Conservation (phyloP, 2,888 invertebrate genomes). For the Elegia similella region DNA sequence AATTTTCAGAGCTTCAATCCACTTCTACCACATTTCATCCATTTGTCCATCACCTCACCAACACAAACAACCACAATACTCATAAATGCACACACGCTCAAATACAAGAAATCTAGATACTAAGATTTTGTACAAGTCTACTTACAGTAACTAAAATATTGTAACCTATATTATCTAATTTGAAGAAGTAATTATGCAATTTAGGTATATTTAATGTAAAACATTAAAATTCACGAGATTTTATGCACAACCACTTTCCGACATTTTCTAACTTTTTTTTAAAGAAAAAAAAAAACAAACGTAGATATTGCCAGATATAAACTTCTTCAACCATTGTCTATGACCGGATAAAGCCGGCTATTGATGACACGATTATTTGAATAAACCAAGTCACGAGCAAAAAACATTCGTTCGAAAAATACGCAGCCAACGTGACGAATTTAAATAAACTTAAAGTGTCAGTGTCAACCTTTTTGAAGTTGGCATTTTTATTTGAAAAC, state of each 20-base stretch:
- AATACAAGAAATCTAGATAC: background rate
- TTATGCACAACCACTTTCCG: conserved; percentile 59
- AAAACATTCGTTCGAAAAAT: background rate
- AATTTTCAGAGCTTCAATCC: conserved; percentile 44
- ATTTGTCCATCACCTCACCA: conserved; percentile 67
- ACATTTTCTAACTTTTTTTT: conserved; percentile 55
- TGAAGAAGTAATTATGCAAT: conserved; percentile 23
- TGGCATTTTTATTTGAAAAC: too few species aligned
- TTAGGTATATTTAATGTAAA: conserved; percentile 27
- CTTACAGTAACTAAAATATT: conserved; percentile 33
- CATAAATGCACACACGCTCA: conserved; percentile 55
- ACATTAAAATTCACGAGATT: conserved; percentile 45
- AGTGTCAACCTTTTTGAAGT: too few species aligned
- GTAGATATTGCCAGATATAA: background rate
- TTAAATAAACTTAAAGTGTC: background rate
- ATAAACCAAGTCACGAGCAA: background rate
- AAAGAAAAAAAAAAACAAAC: conserved; percentile 16
- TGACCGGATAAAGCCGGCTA: background rate
- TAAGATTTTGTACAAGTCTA: conserved; percentile 20
- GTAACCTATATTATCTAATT: conserved; percentile 22
- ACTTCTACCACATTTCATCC: conserved; percentile 67
- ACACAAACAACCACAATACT: conserved; percentile 70
- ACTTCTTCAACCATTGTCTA: background rate
- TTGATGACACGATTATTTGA: background rate
- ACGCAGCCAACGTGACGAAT: background rate